phyloP scores from a whole-genome alignment of 2,888 invertebrate genomes.

The Nemoura dubitans region DNA sequence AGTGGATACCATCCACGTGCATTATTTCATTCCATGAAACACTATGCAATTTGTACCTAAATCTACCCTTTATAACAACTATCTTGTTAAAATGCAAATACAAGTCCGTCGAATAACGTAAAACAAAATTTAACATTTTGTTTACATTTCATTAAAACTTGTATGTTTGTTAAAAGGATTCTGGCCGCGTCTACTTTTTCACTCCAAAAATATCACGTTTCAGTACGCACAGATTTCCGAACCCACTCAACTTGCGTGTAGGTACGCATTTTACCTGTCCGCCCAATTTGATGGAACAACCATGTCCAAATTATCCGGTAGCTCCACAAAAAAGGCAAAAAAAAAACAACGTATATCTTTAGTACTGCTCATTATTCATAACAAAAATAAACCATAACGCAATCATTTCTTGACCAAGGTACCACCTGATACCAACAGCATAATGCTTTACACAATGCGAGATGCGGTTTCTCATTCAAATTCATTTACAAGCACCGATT shows the following conservation, averaged over 20 bases:
- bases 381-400: no score
- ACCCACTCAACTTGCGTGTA: background rate
- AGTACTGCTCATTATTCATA: no score
- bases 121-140: slow-evolving; percentile 1
- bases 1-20: background rate
- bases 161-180: background rate
- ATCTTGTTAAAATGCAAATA: slow-evolving; percentile 20
- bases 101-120: background rate
- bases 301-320: no score
- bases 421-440: no score
- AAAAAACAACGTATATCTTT: no score
- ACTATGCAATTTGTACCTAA: background rate
- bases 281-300: no score
- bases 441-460: no score
- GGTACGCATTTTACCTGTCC: background rate
- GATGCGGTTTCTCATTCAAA: no score
- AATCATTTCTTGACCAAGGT: no score
- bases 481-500: no score
- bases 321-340: no score
- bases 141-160: slow-evolving; percentile 31
- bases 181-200: background rate
- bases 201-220: background rate
- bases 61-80: slow-evolving; percentile 14
- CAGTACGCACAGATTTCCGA: background rate
- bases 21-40: background rate